Conservation (phyloP, 2,797 vertebrate genomes). For the Gila robusta region DNA sequence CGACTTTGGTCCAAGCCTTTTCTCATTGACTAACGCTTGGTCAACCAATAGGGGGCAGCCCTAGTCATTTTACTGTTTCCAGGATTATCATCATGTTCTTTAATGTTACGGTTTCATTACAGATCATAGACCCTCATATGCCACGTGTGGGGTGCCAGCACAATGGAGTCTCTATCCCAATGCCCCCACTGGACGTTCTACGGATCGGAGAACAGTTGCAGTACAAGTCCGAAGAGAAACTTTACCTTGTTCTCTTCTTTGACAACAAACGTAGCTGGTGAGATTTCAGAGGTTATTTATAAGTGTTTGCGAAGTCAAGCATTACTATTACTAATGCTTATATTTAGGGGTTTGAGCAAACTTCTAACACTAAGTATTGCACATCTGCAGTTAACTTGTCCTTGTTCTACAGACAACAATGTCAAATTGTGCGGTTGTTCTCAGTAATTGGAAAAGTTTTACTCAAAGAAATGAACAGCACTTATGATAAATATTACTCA, state of each 20-base stretch:
- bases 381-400: not conserved
- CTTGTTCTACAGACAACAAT: not conserved
- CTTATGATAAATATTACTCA: no score
- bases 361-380: not conserved
- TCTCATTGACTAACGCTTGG: not conserved
- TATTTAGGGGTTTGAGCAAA: not conserved
- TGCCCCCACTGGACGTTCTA: slow-evolving; percentile 93
- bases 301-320: not conserved
- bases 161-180: slow-evolving; percentile 96
- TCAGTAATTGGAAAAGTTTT: not conserved
- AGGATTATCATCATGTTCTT: not conserved
- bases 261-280: slow-evolving; percentile 99
- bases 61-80: not conserved
- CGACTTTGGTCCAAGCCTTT: not conserved
- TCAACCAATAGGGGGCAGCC: not conserved
- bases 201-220: slow-evolving; percentile 98
- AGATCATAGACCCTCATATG: slow-evolving; percentile 99
- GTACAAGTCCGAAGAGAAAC: slow-evolving; percentile 94
- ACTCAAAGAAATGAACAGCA: no score
- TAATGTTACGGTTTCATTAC: slow-evolving; percentile 20
- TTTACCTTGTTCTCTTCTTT: slow-evolving; percentile 97
- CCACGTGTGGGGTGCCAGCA: slow-evolving; percentile 95
- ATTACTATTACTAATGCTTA: not conserved
- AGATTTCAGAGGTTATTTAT: slow-evolving; percentile 62
- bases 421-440: no score